Base-by-base conservation (phyloP, 2,797 vertebrate genomes). In the Ataeniobius toweri region DNA sequence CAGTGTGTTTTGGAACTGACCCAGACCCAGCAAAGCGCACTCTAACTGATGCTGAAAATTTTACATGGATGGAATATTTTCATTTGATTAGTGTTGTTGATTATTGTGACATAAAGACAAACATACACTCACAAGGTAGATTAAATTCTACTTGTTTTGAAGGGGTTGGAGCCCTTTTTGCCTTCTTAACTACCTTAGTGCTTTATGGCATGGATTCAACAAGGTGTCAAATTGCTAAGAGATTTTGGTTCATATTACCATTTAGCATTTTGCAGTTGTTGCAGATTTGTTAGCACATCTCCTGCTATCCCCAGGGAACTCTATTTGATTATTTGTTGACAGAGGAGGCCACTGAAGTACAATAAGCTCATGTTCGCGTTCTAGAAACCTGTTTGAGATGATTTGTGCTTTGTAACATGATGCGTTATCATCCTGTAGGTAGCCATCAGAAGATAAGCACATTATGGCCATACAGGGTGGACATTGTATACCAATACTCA, bases 1-100 rank as follows among this genome's bases (percentile, higher is more conserved):
- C 85, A 98, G 88, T n/a, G 97, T 96, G 89, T 96, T 96, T 90
- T 97, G 97, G 89, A 98, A 97, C 94, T 97, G 97, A 46, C 97
- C 97, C 88, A 98, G 91, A 14, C 96, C 96, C 86, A 98, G 92
- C 74, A 98, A 89, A 0, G 96, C 95, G 2, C 95, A 95, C 91
- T 98, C 97, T 92, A 98, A 83, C 86, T 96, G 95, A 89, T 98
- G 97, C 97, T 97, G 93, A 39, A 81, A 83, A 85, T 46, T 82
- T 2, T 77, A 67, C 67, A 3, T 61, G 6, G 41, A 75, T 50
- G 77, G 24, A 68, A 50, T 1, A 36, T 14, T 9, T 39, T 83
- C 31, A 81, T 50, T 4, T 28, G 28, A 26, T 46, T 31, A 6
- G 14, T 7, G n/a, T 58, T n/a, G 24, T 48, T 65, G 16, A 44